These are phyloP conservation scores for Sylvia atricapilla DNA, from an alignment of 2,113 vertebrate species.

Conservation along the genomic window DNA sequence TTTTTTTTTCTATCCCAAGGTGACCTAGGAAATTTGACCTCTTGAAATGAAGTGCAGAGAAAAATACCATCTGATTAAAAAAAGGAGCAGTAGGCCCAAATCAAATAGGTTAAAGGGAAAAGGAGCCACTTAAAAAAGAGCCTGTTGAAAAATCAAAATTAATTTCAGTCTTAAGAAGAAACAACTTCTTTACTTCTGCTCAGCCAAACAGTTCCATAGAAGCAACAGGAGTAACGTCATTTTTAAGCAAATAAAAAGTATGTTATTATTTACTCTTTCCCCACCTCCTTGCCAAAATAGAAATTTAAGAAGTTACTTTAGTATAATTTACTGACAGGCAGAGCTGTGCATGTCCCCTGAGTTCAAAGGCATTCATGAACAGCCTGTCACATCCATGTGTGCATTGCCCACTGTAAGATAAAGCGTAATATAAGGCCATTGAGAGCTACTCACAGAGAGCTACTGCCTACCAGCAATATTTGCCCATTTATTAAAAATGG, in stretches of 20 bases:
- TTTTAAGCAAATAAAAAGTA: background rate
- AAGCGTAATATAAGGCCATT: background rate
- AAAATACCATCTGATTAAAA: background rate
- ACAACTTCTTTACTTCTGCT: background rate
- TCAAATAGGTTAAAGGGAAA: background rate
- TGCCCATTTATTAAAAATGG: background rate
- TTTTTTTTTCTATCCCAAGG: conserved; percentile 20
- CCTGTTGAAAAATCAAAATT: background rate
- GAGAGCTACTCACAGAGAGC: background rate
- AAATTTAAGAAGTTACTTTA: background rate
- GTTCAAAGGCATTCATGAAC: conserved; percentile 1
- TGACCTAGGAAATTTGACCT: conserved; percentile 31
- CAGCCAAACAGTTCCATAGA: background rate
- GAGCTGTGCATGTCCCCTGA: background rate
- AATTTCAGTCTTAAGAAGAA: background rate
- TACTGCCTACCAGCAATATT: background rate
- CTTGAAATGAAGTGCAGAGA: background rate
- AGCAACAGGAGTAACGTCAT: background rate
- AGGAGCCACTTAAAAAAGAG: background rate
- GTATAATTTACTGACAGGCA: background rate
- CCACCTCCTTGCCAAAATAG: background rate
- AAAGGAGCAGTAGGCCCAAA: background rate
- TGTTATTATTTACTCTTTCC: background rate
- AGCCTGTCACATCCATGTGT: background rate
- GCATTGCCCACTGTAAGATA: background rate